These are phyloP conservation scores for Leptoclinus maculatus DNA, from an alignment of 2,797 vertebrate genomes.

Conservation along the genomic window DNA sequence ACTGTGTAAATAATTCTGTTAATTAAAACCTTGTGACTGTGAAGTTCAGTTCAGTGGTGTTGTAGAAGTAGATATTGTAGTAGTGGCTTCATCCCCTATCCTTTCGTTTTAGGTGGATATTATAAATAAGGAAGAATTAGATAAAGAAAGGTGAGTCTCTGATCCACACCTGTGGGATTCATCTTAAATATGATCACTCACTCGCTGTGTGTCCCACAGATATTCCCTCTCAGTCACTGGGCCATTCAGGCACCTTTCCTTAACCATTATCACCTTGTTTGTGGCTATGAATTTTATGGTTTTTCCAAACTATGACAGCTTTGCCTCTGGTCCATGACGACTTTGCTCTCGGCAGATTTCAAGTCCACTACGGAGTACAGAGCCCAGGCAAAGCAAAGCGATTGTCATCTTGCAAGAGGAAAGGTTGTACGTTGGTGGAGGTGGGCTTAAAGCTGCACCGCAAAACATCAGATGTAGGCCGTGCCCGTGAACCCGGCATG, in stretches of 20 bases:
- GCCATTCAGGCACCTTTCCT: conserved; percentile 59
- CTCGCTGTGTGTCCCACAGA: conserved; percentile 56
- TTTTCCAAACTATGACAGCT: not conserved
- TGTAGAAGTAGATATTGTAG: conserved; percentile 54
- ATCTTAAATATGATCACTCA: conserved; percentile 50
- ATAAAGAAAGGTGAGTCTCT: conserved; percentile 86
- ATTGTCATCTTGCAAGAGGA: conserved; percentile 88
- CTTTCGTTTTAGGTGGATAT: conserved; percentile 88
- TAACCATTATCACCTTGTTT: conserved; percentile 48
- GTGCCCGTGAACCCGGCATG: conserved; percentile 94
- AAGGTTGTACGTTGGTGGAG: conserved; percentile 81
- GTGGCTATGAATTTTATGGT: conserved; percentile 5
- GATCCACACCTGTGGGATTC: conserved; percentile 60
- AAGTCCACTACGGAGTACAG: conserved; percentile 86
- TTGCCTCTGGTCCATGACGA: not conserved
- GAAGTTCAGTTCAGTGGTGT: conserved; percentile 54
- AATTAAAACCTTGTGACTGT: conserved; percentile 53
- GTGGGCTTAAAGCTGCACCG: conserved; percentile 87
- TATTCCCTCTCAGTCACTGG: conserved; percentile 57
- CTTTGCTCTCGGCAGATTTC: conserved; percentile 82
- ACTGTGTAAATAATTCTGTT: conserved; percentile 31
- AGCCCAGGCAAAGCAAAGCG: conserved; percentile 85
- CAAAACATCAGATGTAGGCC: conserved; percentile 84
- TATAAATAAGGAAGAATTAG: conserved; percentile 86
- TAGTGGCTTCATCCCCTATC: conserved; percentile 80